Evolutionary conservation across 1,140 invertebrate species (phyloP).

Genomic region (Neelides sp.): DNA sequence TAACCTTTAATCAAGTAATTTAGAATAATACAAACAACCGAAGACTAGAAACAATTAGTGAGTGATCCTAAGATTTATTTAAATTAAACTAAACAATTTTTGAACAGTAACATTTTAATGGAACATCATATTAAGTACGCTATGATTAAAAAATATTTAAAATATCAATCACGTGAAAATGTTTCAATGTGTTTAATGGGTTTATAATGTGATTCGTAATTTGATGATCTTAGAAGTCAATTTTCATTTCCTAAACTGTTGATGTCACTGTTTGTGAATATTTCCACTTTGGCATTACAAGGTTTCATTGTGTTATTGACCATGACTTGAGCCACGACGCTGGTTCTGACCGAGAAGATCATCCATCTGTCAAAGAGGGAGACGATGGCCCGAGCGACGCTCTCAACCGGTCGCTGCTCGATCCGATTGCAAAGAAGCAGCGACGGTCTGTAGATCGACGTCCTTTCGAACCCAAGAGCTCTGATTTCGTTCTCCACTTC

Average conservation of each 20-base stretch:
- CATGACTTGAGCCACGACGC: conserved; percentile 29
- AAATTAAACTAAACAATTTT: too few relatives aligned
- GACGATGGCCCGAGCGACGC: conserved; percentile 8
- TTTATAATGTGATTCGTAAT: too few relatives aligned
- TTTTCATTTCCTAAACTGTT: conserved; percentile 14
- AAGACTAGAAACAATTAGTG: too few relatives aligned
- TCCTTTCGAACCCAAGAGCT: conserved; percentile 32
- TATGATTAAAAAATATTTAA: too few relatives aligned
- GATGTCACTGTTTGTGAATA: conserved; percentile 24
- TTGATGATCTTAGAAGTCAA: conserved; percentile 1
- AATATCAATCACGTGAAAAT: too few relatives aligned
- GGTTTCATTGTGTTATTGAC: conserved; percentile 24
- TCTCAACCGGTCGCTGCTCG: conserved; percentile 30
- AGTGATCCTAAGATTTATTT: too few relatives aligned
- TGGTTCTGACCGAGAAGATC: conserved; percentile 26
- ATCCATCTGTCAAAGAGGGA: conserved; percentile 23
- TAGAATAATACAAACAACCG: too few relatives aligned
- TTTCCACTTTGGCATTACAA: conserved; percentile 4
- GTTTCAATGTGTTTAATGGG: too few relatives aligned
- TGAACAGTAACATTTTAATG: too few relatives aligned
- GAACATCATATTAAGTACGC: too few relatives aligned
- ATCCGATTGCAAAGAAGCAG: conserved; percentile 32
- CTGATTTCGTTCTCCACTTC: conserved; percentile 34
- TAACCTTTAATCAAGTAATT: too few relatives aligned
- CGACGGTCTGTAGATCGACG: conserved; percentile 34